phyloP scores from a whole-genome alignment of 1,140 invertebrate species.

The Tetragonula clypearis region DNA sequence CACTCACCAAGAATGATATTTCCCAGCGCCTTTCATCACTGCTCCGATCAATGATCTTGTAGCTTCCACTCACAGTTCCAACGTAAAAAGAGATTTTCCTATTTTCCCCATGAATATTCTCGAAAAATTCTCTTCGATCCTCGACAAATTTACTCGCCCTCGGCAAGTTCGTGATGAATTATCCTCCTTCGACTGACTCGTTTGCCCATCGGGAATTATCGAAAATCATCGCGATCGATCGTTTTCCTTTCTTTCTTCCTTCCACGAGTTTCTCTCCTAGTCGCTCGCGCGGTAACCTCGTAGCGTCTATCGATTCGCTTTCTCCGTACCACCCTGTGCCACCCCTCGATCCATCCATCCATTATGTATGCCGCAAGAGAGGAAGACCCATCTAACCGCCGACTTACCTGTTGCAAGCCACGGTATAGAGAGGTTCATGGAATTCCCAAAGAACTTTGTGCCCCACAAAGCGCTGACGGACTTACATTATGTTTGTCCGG shows the following conservation, averaged over 20 bases:
- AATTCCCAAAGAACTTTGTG: constrained; percentile 40
- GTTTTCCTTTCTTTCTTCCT: neutral
- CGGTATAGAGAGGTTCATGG: neutral
- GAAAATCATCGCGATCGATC: neutral
- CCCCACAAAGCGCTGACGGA: neutral
- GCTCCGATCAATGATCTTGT: too few relatives aligned
- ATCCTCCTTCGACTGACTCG: neutral
- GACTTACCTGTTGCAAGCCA: constrained; percentile 59
- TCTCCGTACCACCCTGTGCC: neutral
- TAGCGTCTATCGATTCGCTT: constrained; percentile 43
- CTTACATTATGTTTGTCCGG: neutral
- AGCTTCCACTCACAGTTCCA: too few relatives aligned
- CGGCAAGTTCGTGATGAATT: neutral
- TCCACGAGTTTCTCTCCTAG: neutral
- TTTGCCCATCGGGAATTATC: constrained; percentile 42
- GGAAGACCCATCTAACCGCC: constrained; percentile 35
- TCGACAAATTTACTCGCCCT: neutral
- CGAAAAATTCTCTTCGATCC: neutral
- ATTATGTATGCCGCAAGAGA: constrained; percentile 51
- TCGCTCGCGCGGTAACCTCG: constrained; percentile 5
- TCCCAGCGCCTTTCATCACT: too few relatives aligned
- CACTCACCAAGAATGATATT: too few relatives aligned
- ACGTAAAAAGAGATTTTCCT: too few relatives aligned
- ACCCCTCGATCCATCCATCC: constrained; percentile 32
- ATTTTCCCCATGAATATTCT: neutral